Conservation (phyloP, 2,888 invertebrate species). For the Chrysopilus asiliformis region DNA sequence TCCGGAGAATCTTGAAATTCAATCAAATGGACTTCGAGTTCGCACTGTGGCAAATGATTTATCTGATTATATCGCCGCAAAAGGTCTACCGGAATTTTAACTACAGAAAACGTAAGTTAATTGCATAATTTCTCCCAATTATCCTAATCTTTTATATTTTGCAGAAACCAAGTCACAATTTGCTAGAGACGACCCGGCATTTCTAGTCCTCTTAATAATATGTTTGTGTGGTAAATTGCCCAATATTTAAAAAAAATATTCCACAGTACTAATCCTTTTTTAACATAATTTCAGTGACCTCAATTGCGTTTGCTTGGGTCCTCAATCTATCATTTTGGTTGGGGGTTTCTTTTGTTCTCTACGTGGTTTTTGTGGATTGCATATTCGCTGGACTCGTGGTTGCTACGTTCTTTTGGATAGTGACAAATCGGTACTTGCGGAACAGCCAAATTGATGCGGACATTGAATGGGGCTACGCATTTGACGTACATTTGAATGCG, state of each 20-base stretch:
- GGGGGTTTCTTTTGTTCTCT: conserved; percentile 72
- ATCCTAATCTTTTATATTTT: conserved; percentile 22
- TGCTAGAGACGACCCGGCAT: conserved; percentile 97
- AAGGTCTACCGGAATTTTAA: conserved; percentile 96
- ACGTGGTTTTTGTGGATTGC: conserved; percentile 90
- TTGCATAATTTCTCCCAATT: no score
- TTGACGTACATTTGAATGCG: conserved; percentile 97
- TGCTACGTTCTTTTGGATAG: conserved; percentile 79
- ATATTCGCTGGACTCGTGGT: conserved; percentile 76
- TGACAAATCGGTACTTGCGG: conserved; percentile 33
- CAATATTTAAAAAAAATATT: no score
- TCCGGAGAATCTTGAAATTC: conserved; percentile 73
- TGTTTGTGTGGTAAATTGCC: conserved; percentile 58
- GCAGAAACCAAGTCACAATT: conserved; percentile 96
- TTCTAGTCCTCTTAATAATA: conserved; percentile 77
- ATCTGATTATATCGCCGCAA: conserved; percentile 85
- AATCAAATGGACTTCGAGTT: conserved; percentile 99
- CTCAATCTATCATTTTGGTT: conserved; percentile 53
- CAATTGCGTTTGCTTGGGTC: conserved; percentile 75
- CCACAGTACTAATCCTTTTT: no score
- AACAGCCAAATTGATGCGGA: conserved; percentile 29
- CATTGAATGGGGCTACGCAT: conserved; percentile 97
- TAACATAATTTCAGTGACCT: conserved; percentile 54
- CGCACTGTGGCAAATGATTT: conserved; percentile 98
- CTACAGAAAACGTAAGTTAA: conserved; percentile 84